Evolutionary conservation across 2,888 invertebrate species (phyloP), one percentile per base, ranked within the genome.

Genomic region (Seladonia tumulorum): DNA sequence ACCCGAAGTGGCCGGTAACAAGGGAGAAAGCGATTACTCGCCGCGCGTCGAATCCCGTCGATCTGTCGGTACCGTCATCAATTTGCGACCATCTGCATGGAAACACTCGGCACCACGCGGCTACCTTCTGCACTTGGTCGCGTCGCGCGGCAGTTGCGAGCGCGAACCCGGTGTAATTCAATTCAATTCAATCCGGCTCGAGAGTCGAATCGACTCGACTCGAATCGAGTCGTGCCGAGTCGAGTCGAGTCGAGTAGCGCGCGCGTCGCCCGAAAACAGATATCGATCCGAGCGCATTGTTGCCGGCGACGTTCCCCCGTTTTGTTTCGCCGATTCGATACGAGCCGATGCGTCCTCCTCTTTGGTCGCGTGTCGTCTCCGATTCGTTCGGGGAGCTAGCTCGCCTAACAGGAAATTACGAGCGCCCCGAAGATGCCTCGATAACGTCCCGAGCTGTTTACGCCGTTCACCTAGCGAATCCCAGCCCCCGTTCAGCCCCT

Each of bases 11-110:
- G 88, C 80, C 87, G 87, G 87, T 90, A 89, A 90, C 90, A 90
- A 83, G 87, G 71, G 88, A 85, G 89, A 88, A 91, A 90, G 88
- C 91, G 89, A 92, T 92, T 91, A 90, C 87, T 91, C 87, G 87
- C 76, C 79, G 79, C 76, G 82, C 76, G 85, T 84, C 81, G 84
- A 90, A 88, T 89, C 82, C 80, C 80, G 83, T 66, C 82, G 76
- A 79, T 88, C 85, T 75, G 81, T 76, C 83, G 82, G 78, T 77
- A 81, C 79, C 83, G 83, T 85, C 88, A 89, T 90, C 89, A 89
- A 90, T 90, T 89, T 86, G 42, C 71, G 86, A 66, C 29, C 80
- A 71, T 22, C 79, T 75, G 42, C 74, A 57, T 29, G 85, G 45
- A 71, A 57, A 71, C 84, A 47, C 78, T 47, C 66, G 49, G 49